Evolutionary conservation across 2,113 vertebrate species (phyloP).

Genomic region (Clinocottus analis): DNA sequence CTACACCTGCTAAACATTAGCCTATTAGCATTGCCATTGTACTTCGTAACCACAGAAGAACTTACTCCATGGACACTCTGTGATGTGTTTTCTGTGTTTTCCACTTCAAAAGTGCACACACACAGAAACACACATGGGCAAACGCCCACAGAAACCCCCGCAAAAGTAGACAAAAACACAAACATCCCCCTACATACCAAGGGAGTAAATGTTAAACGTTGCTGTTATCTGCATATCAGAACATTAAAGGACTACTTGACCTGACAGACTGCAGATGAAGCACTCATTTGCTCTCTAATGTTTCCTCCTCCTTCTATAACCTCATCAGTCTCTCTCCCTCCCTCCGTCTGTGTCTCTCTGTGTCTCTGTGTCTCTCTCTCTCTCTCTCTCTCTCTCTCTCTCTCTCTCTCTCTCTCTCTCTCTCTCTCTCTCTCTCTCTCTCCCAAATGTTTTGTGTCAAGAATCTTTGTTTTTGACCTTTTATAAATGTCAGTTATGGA

Average conservation of each 20-base stretch:
- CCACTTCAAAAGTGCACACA: conserved; percentile 24
- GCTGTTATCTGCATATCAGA: conserved; percentile 53
- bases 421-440: neutral
- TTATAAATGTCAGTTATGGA: neutral
- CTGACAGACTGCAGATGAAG: conserved; percentile 62
- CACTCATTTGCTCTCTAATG: conserved; percentile 57
- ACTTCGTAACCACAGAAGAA: neutral
- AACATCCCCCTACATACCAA: conserved; percentile 18
- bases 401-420: conserved; percentile 16
- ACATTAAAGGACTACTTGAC: conserved; percentile 70
- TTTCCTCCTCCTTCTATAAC: conserved; percentile 38
- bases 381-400: conserved; percentile 12
- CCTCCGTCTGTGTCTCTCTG: no score
- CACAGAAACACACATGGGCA: neutral
- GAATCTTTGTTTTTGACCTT: conserved; percentile 25
- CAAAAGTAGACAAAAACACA: conserved; percentile 5
- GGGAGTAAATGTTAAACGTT: conserved; percentile 62
- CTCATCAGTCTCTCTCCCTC: conserved; percentile 25
- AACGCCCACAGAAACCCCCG: neutral
- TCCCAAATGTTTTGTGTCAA: conserved; percentile 8
- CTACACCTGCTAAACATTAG: neutral
- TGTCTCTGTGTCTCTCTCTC: no score
- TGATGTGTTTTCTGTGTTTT: neutral
- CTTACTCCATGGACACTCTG: neutral
- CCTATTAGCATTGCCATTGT: neutral